Conservation (phyloP, 2,113 vertebrate species). For the Rhodinocichla rosea region DNA sequence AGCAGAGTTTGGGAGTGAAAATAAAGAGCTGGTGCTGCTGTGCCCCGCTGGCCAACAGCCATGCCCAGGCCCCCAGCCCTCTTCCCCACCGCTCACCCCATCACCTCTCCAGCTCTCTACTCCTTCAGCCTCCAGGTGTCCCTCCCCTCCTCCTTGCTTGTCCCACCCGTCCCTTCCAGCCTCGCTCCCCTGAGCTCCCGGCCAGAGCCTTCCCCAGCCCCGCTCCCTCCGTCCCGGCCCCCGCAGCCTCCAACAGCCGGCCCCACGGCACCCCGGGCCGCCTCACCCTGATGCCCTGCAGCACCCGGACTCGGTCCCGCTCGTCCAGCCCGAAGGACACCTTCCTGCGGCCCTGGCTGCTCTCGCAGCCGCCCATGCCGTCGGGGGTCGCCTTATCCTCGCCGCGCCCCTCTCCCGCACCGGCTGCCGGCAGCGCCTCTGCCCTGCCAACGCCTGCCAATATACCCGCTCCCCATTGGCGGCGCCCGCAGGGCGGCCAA, state of each 20-base stretch:
- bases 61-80: neutral
- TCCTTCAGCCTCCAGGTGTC: neutral
- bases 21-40: neutral
- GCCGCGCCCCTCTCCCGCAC: neutral
- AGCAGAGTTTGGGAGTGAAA: neutral
- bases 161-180: neutral
- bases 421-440: neutral
- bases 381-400: neutral
- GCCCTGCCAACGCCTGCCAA: neutral
- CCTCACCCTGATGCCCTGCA: slow-evolving; percentile 91
- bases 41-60: neutral
- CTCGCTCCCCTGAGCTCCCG: neutral
- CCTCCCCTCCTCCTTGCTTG: neutral
- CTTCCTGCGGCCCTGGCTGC: slow-evolving; percentile 75
- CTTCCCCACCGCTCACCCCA: neutral
- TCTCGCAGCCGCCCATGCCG: slow-evolving; percentile 82
- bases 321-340: slow-evolving; percentile 90
- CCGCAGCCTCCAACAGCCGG: neutral
- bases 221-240: neutral
- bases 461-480: slow-evolving; percentile 28
- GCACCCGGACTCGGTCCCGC: slow-evolving; percentile 87
- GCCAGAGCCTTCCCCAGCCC: neutral
- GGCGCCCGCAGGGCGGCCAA: neutral
- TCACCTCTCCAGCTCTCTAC: rapidly evolving
- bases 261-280: neutral